These are phyloP conservation scores for Metridium senile DNA, from an alignment of 92 coral and sea anemone species.

Conservation along the genomic window DNA sequence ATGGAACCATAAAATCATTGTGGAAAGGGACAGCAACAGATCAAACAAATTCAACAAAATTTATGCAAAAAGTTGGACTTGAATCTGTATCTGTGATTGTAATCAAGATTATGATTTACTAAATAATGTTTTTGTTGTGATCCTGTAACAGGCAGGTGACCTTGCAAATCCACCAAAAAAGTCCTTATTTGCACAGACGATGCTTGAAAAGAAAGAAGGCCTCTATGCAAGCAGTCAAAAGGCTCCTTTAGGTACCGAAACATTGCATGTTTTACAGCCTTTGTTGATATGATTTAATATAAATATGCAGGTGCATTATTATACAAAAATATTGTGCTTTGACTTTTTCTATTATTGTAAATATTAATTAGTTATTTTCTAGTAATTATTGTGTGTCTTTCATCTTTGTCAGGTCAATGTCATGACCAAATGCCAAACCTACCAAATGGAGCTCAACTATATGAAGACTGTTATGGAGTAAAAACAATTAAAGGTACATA, in stretches of 20 bases:
- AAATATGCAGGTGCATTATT: no score
- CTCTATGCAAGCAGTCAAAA: conserved; percentile 79
- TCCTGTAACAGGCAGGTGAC: conserved; percentile 78
- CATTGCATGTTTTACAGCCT: no score
- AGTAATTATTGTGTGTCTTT: no score
- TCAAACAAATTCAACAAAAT: no score
- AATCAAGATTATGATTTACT: no score
- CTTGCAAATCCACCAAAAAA: conserved; percentile 84
- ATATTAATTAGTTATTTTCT: no score
- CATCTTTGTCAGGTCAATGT: conserved; percentile 51
- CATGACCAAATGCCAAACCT: conserved; percentile 85
- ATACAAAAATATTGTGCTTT: no score
- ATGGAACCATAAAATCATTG: no score
- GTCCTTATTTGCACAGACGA: conserved; percentile 80
- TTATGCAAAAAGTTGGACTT: no score
- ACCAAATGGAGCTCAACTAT: conserved; percentile 83
- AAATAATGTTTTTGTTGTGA: background rate
- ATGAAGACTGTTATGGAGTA: conserved; percentile 89
- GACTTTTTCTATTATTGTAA: no score
- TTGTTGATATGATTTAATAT: background rate
- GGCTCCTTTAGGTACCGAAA: conserved; percentile 81
- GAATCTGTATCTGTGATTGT: no score
- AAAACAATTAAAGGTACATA: conserved; percentile 81
- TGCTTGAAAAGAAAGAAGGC: conserved; percentile 86
- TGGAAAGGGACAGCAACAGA: no score